Evolutionary conservation across 1,140 invertebrate genomes (phyloP).

Genomic region (Rhagoletis zephyria): DNA sequence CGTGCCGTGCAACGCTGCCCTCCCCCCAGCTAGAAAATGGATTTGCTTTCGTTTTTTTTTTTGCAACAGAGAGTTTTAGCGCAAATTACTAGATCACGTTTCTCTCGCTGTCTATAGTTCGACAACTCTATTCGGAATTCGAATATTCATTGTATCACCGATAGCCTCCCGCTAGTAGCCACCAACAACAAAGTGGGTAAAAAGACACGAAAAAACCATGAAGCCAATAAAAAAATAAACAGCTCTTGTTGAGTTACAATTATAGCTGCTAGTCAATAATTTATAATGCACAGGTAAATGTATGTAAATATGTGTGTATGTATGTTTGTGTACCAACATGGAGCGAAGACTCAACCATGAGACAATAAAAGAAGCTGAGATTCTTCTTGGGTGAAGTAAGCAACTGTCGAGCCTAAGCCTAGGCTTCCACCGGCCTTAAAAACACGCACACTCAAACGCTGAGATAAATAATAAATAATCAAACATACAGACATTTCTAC

Average conservation of each 20-base stretch:
- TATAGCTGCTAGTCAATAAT: background rate
- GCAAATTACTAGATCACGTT: constrained; percentile 44
- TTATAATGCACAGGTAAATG: background rate
- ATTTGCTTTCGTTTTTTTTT: constrained; percentile 5
- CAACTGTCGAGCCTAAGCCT: background rate
- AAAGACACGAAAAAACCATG: constrained; percentile 3
- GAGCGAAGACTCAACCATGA: background rate
- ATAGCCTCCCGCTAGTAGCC: background rate
- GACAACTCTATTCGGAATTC: background rate
- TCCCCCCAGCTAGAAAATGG: background rate
- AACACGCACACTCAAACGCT: background rate
- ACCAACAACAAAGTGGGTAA: background rate
- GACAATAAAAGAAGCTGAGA: constrained; percentile 10
- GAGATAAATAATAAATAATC: background rate
- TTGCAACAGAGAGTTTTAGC: constrained; percentile 6
- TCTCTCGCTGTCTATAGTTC: background rate
- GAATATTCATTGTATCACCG: background rate
- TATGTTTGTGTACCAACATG: background rate
- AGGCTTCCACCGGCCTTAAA: background rate
- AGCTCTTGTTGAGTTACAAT: constrained; percentile 13
- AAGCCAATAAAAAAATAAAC: constrained; percentile 1
- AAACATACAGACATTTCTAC: background rate
- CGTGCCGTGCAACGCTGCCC: background rate
- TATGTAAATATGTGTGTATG: background rate
- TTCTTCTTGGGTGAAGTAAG: constrained; percentile 50